Evolutionary conservation across 2,888 invertebrate species (phyloP).

Genomic region (Archips crataeganus): DNA sequence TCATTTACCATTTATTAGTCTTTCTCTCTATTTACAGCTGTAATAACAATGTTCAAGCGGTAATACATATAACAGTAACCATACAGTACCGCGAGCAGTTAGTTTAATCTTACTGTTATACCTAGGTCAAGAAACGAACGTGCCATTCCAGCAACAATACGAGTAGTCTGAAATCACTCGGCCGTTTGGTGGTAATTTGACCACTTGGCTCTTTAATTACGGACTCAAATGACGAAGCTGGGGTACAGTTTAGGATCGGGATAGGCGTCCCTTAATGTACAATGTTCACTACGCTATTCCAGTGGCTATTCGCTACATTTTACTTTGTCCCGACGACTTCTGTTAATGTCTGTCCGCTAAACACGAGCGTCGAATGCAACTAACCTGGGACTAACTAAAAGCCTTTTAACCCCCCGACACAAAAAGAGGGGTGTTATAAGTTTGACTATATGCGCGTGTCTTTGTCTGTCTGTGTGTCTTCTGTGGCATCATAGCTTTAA

Average conservation of each 20-base stretch:
- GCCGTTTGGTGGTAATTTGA: constrained; percentile 19
- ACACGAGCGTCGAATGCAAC: not conserved
- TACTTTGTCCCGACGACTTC: not conserved
- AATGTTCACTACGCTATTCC: not conserved
- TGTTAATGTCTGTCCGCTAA: not conserved
- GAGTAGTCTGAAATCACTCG: constrained; percentile 17
- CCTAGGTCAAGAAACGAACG: constrained; percentile 1
- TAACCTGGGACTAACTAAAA: not conserved
- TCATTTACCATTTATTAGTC: too few species aligned
- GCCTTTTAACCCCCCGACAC: not conserved
- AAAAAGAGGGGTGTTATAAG: too few species aligned
- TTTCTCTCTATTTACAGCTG: too few species aligned
- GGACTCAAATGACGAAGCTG: not conserved
- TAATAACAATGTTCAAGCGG: too few species aligned
- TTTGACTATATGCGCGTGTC: too few species aligned
- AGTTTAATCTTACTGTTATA: not conserved
- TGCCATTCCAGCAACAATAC: not conserved
- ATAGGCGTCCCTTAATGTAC: not conserved
- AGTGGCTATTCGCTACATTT: not conserved
- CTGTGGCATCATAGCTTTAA: too few species aligned
- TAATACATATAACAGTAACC: not conserved
- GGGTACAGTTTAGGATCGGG: not conserved
- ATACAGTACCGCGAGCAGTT: not conserved
- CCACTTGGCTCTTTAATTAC: constrained; percentile 19
- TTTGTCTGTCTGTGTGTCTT: too few species aligned